Conservation (phyloP, 1,140 invertebrate species). For the Drosophila pallidifrons region DNA sequence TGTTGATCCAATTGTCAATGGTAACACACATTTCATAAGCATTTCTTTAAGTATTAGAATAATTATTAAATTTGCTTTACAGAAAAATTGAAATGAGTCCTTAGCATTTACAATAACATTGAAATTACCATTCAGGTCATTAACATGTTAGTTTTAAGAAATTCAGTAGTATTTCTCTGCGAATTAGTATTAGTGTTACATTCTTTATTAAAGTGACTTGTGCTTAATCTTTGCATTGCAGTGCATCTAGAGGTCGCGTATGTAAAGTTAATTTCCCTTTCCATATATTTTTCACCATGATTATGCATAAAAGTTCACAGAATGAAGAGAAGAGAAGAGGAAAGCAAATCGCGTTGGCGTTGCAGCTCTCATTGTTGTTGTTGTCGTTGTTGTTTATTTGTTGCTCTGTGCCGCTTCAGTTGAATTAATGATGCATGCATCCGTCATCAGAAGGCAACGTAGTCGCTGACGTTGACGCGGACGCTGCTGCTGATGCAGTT, state of each 20-base stretch:
- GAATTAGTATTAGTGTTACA: neutral
- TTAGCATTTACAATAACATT: too few species aligned
- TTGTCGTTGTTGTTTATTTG: conserved; percentile 11
- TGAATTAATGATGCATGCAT: conserved; percentile 83
- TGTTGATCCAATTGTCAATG: too few species aligned
- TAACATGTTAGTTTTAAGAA: too few species aligned
- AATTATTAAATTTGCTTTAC: too few species aligned
- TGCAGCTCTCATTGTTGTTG: conserved; percentile 33
- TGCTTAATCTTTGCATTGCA: neutral
- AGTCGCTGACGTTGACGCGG: conserved; percentile 36
- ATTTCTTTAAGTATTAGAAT: too few species aligned
- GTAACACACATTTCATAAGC: too few species aligned
- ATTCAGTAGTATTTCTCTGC: too few species aligned
- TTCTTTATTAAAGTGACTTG: too few species aligned
- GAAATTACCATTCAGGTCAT: too few species aligned
- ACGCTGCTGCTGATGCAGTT: neutral
- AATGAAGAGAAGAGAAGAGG: conserved; percentile 9
- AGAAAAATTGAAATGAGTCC: too few species aligned
- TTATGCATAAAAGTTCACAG: conserved; percentile 58
- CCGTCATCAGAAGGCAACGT: conserved; percentile 73
- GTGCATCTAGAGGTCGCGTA: neutral
- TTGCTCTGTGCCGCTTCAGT: conserved; percentile 54
- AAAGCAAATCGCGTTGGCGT: conserved; percentile 46
- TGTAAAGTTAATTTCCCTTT: neutral
- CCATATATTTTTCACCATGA: conserved; percentile 41